Base-by-base conservation (phyloP, 2,797 vertebrate species). In the Hemibagrus guttatus region DNA sequence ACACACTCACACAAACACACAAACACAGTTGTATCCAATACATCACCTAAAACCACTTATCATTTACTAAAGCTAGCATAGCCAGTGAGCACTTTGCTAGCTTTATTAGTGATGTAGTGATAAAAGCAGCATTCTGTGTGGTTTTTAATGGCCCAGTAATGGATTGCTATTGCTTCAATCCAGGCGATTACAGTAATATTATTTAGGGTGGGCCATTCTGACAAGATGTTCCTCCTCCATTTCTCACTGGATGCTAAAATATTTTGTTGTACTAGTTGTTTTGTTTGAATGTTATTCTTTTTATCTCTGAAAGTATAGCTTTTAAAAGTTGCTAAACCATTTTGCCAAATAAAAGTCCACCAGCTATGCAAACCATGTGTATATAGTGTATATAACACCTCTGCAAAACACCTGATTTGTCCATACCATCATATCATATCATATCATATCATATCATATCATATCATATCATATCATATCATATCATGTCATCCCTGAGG, bases 1-100 rank as follows among this genome's bases (percentile, higher is more conserved):
- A 69, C 42, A 72, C 72, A 39, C 28, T 35, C 28, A 66, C 63
- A 68, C 21, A 23, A 12, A 42, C 17, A 19, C 81, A 31, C 39
- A 76, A 28, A 81, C 63, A 63, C 46, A 74, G 12, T 49, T 46
- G 42, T 39, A 64, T 26, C 54, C 54, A 58, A 78, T 42, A 61
- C 81, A 76, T 61, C 58, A 52, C n/a, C 61, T 31, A 52, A 66
- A 21, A 68, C n/a, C 80, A 61, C 78, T 61, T 61, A 80, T n/a
- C 78, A 17, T 26, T 42, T 63, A 61, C 13, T 4, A 13, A 82
- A 2, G 79, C 79, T 28, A 66, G 61, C 17, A 82, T 49, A 52
- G 39, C 16, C 26, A 9, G 11, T 42, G 31, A 39, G 58, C 31
- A 61, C 78, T 52, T 31, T 81, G 42, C 46, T 21, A 52, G 42